These are phyloP conservation scores for Sarcophilus harrisii DNA, from an alignment of 2,797 vertebrate species.

Conservation along the genomic window DNA sequence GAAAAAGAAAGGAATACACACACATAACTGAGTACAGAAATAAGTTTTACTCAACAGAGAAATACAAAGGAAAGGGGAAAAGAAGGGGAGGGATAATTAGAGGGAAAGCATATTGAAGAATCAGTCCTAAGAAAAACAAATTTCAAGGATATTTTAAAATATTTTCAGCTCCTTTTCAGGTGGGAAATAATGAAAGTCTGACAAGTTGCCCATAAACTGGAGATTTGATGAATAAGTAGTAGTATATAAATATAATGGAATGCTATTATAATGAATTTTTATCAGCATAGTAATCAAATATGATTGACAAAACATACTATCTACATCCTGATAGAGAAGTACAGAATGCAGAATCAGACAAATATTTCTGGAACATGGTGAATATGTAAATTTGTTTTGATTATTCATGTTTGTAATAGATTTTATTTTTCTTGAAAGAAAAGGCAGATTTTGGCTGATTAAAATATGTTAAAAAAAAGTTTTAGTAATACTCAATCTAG, in stretches of 20 bases:
- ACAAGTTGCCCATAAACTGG: neutral
- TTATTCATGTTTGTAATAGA: neutral
- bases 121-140: neutral
- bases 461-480: neutral
- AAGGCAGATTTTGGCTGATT: neutral
- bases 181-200: neutral
- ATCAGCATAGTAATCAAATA: neutral
- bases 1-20: neutral
- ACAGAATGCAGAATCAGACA: neutral
- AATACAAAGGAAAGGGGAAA: neutral
- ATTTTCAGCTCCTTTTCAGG: neutral
- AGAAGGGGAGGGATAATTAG: neutral
- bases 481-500: neutral
- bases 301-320: neutral
- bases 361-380: neutral
- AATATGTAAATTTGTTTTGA: neutral
- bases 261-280: neutral
- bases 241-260: neutral
- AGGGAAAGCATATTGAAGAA: neutral
- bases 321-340: neutral
- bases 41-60: neutral
- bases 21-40: neutral
- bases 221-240: neutral
- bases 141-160: neutral
- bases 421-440: neutral